These are phyloP conservation scores for Scaptomyza caliginosa DNA, from an alignment of 2,888 invertebrate genomes.

Conservation along the genomic window DNA sequence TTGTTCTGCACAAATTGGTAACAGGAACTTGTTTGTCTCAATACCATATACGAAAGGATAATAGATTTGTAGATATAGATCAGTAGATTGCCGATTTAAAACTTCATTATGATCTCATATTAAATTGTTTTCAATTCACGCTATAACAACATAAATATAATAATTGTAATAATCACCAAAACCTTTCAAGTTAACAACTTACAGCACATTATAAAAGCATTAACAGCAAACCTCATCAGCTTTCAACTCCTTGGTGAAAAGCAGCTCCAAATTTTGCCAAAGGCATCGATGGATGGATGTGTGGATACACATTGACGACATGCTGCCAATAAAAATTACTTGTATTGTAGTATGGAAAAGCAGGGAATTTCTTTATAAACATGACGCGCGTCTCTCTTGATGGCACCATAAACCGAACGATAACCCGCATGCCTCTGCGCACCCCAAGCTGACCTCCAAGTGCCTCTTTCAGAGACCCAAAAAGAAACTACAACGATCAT, in stretches of 20 bases:
- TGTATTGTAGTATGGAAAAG: conserved; percentile 51
- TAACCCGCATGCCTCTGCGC: conserved; percentile 55
- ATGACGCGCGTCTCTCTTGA: conserved; percentile 49
- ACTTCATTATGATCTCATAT: no score
- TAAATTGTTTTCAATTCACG: background rate
- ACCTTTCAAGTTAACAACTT: conserved; percentile 41
- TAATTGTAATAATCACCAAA: background rate
- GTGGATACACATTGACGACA: conserved; percentile 46
- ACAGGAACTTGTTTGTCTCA: conserved; percentile 33
- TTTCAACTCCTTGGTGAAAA: conserved; percentile 19
- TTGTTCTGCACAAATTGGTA: conserved; percentile 52
- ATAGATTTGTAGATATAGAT: background rate
- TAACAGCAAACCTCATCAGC: conserved; percentile 28
- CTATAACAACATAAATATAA: background rate
- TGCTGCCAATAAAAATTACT: conserved; percentile 59
- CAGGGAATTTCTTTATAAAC: conserved; percentile 69
- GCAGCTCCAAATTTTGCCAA: conserved; percentile 19
- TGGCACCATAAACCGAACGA: conserved; percentile 72
- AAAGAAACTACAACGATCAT: conserved; percentile 50
- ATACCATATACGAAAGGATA: background rate
- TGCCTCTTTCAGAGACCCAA: conserved; percentile 8
- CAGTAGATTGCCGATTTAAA: background rate
- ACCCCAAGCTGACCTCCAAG: conserved; percentile 55
- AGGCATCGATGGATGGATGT: conserved; percentile 46
- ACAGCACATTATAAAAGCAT: conserved; percentile 59